phyloP scores from a whole-genome alignment of 1,140 invertebrate species.

The fruit fly (Drosophila melanogaster) region Release_6_plus_ISO1_MT NC_004354.4:13626001-13626500 shows the following conservation, averaged over 20 bases:
- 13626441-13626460: conserved; percentile 29
- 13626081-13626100: background rate
- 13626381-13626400: conserved; percentile 8
- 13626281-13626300: conserved; percentile 2
- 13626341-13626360: conserved; percentile 18
- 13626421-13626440: conserved; percentile 9
- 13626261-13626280: background rate
- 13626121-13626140: background rate
- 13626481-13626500: conserved; percentile 24
- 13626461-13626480: conserved; percentile 2
- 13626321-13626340: conserved; percentile 18
- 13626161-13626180: background rate
- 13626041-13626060: conserved; percentile 3
- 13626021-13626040: conserved; percentile 3
- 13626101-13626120: background rate
- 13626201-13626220: background rate
- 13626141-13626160: background rate
- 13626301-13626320: conserved; percentile 36
- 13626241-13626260: background rate
- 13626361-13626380: conserved; percentile 27
- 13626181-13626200: background rate
- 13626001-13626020: conserved; percentile 5
- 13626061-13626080: background rate
- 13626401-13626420: conserved; percentile 2
- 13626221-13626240: background rate